phyloP scores from a whole-genome alignment of 2,888 invertebrate species.

The Agrochola macilenta region DNA sequence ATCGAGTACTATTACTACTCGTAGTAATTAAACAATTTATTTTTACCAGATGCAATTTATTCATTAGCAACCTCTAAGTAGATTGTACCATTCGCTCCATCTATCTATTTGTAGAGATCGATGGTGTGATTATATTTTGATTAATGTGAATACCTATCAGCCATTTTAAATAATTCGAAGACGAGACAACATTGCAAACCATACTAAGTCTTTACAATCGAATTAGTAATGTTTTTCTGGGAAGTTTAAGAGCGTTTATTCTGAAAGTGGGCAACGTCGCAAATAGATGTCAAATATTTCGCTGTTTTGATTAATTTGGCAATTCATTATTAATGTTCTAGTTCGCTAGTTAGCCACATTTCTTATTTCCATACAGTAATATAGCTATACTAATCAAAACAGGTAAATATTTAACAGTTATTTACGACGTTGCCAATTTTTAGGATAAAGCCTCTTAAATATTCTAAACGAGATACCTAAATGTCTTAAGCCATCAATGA shows the following conservation, averaged over 20 bases:
- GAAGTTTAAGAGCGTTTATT: too few relatives aligned
- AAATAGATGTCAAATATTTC: too few relatives aligned
- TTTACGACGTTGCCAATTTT: too few relatives aligned
- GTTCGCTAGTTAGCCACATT: too few relatives aligned
- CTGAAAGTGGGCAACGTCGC: too few relatives aligned
- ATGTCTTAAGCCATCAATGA: slow-evolving; percentile 34
- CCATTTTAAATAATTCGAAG: background rate
- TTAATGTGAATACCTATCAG: background rate
- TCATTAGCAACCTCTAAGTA: background rate
- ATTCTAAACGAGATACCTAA: background rate
- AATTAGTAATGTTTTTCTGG: background rate
- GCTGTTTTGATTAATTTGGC: too few relatives aligned
- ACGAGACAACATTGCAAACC: background rate
- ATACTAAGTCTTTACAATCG: background rate
- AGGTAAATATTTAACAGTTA: too few relatives aligned
- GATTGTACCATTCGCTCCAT: background rate
- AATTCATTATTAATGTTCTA: too few relatives aligned
- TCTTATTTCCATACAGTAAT: too few relatives aligned
- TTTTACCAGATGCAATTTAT: background rate
- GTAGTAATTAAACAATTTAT: background rate
- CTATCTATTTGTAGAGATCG: background rate
- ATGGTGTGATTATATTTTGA: background rate
- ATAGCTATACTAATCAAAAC: too few relatives aligned
- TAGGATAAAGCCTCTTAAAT: too few relatives aligned
- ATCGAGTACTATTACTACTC: background rate